phyloP scores from a whole-genome alignment of 2,888 invertebrate genomes.

The Meiosimyza decipiens region DNA sequence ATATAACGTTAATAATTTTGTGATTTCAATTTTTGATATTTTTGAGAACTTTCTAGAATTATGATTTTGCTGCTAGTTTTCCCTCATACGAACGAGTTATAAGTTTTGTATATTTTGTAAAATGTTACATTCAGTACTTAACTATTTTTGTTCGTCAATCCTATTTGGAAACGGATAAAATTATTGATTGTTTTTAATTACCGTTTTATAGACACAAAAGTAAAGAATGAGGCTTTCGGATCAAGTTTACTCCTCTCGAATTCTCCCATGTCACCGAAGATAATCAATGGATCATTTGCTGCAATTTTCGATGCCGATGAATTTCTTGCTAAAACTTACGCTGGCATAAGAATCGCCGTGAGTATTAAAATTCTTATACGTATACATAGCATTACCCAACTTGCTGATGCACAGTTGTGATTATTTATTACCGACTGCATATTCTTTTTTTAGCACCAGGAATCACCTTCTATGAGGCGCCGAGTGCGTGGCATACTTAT shows the following conservation, averaged over 20 bases:
- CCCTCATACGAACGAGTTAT: too few relatives aligned
- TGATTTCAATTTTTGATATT: too few relatives aligned
- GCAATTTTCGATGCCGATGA: conserved; percentile 82
- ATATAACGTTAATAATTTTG: too few relatives aligned
- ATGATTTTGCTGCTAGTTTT: too few relatives aligned
- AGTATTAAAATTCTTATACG: conserved; percentile 40
- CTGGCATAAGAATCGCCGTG: conserved; percentile 65
- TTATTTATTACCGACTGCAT: neutral
- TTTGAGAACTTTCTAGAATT: too few relatives aligned
- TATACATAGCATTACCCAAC: neutral
- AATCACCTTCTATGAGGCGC: conserved; percentile 80
- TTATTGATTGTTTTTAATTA: neutral
- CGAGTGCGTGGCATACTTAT: conserved; percentile 88
- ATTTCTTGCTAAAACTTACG: conserved; percentile 66
- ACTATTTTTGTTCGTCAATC: too few relatives aligned
- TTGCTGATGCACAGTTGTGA: neutral
- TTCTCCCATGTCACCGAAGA: conserved; percentile 96
- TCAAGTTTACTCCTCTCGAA: conserved; percentile 93
- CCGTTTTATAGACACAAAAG: conserved; percentile 76
- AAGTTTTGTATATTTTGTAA: too few relatives aligned
- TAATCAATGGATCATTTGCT: conserved; percentile 93
- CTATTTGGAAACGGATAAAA: too few relatives aligned
- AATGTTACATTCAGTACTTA: too few relatives aligned
- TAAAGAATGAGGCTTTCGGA: conserved; percentile 88
- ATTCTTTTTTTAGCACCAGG: conserved; percentile 61